Evolutionary conservation across 2,797 vertebrate species (phyloP).

Genomic region (Phyllotis vaccarum): DNA sequence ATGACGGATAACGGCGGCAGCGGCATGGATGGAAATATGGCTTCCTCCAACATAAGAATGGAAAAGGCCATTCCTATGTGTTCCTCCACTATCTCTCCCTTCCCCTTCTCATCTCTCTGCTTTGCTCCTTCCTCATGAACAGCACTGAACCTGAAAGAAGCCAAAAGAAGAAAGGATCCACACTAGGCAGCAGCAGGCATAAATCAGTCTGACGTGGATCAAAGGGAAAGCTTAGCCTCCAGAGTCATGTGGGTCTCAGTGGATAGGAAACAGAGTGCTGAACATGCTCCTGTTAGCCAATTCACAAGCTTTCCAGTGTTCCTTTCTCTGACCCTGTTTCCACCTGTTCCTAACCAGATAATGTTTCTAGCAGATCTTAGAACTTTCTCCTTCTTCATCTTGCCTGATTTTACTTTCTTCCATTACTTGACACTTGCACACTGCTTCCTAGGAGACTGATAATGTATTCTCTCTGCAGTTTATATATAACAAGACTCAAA

Average conservation of each 20-base stretch:
- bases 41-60: background rate
- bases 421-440: background rate
- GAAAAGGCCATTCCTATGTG: background rate
- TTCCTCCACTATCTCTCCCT: background rate
- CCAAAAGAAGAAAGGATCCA: background rate
- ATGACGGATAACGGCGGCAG: background rate
- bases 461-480: background rate
- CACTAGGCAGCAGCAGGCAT: background rate
- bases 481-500: background rate
- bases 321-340: background rate
- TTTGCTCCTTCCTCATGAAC: conserved; percentile 26
- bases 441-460: conserved; percentile 7
- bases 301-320: background rate
- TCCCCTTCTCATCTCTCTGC: background rate
- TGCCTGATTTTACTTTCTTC: conserved; percentile 32
- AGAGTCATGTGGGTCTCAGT: background rate
- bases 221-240: background rate
- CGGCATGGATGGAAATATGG: background rate
- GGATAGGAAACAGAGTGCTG: background rate
- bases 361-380: background rate
- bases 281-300: background rate
- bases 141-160: background rate
- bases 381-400: background rate
- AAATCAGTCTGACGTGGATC: conserved; percentile 19
- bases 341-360: background rate